These are phyloP conservation scores for Bagarius yarrelli DNA, from an alignment of 2,113 vertebrate genomes.

Conservation along the genomic window DNA sequence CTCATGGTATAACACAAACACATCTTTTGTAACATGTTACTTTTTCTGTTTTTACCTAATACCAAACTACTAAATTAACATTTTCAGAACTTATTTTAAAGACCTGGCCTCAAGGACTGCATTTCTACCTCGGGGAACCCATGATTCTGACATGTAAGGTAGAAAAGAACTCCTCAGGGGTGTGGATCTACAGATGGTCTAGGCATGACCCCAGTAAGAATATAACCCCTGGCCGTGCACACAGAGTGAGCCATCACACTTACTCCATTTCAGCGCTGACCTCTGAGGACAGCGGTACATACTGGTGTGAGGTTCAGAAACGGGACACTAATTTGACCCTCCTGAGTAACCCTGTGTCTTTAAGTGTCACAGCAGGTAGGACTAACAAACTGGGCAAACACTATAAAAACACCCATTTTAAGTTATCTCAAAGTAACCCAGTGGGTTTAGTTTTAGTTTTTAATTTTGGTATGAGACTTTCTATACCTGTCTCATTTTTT, in stretches of 20 bases:
- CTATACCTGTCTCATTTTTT: not conserved
- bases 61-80: not conserved
- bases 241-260: constrained; percentile 12
- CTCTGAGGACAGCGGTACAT: constrained; percentile 4
- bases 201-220: not conserved
- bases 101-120: not conserved
- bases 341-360: not conserved
- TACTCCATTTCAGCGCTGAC: constrained; percentile 27
- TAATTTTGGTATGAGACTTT: not conserved
- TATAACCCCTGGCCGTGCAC: not conserved
- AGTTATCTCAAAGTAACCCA: too few species aligned
- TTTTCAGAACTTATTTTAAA: constrained; percentile 7
- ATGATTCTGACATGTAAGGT: constrained; percentile 20
- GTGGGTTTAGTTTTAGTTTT: not conserved
- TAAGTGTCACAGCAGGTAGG: constrained; percentile 24
- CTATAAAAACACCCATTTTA: not conserved
- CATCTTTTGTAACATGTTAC: not conserved
- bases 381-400: not conserved
- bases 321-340: not conserved
- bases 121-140: constrained; percentile 22
- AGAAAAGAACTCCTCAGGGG: not conserved
- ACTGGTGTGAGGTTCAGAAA: constrained; percentile 1
- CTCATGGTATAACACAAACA: constrained; percentile 6
- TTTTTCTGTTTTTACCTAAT: not conserved
- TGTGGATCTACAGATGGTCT: constrained; percentile 24